Percentiles rank a stretch among this genome's conserved stretches.
Evolutionary conservation across 1,140 invertebrate genomes (phyloP).

Genomic region (Leguminivora glycinivorella): DNA sequence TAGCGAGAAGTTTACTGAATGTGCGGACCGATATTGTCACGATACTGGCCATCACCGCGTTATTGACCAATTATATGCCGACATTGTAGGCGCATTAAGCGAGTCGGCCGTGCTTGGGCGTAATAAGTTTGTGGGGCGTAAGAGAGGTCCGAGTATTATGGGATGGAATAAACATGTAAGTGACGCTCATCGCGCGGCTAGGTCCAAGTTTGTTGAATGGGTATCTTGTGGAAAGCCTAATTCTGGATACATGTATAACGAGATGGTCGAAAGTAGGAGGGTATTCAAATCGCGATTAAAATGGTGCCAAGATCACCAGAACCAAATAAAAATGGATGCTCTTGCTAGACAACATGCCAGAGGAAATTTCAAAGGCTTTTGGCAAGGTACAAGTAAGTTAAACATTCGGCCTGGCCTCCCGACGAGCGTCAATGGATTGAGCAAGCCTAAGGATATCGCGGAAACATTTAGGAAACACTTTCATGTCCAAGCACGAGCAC

Average conservation of each 20-base stretch:
- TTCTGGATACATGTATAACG: background rate
- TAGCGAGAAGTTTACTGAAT: too few species aligned
- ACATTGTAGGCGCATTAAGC: too few species aligned
- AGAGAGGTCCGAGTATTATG: too few species aligned
- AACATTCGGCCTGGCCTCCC: background rate
- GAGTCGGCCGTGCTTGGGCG: too few species aligned
- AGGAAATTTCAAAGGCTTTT: background rate
- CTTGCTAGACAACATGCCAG: background rate
- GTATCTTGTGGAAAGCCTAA: background rate
- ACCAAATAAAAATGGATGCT: background rate
- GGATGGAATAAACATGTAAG: too few species aligned
- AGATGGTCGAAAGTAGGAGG: background rate
- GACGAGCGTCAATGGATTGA: background rate
- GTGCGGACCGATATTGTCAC: too few species aligned
- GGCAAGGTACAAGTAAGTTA: background rate
- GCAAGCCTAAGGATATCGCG: background rate
- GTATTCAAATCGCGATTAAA: background rate
- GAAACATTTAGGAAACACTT: background rate
- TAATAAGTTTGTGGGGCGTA: too few species aligned
- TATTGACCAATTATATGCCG: too few species aligned
- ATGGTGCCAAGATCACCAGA: background rate
- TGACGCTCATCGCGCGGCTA: background rate
- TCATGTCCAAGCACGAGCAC: background rate
- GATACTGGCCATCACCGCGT: too few species aligned
- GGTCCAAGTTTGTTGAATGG: background rate